Evolutionary conservation across 2,113 vertebrate genomes (phyloP).

Genomic region (Mormoops blainvillei): DNA sequence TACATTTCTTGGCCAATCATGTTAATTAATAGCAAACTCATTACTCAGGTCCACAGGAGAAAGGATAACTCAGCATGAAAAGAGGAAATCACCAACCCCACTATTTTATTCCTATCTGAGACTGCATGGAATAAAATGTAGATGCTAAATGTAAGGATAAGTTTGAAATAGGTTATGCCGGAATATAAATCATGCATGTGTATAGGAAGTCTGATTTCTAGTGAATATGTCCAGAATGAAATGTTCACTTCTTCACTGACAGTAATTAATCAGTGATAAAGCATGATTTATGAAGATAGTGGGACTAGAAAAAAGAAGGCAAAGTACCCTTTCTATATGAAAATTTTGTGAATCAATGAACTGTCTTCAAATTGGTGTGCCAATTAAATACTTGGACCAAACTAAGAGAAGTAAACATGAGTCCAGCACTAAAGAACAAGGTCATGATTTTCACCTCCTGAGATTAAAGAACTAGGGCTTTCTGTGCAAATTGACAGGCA

Average conservation of each 20-base stretch:
- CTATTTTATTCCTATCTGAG: background rate
- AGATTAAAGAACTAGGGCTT: background rate
- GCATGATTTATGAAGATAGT: background rate
- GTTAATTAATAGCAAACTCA: background rate
- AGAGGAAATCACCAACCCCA: accelerated
- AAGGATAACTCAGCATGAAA: background rate
- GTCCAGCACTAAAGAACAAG: background rate
- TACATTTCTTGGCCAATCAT: background rate
- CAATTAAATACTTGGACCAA: background rate
- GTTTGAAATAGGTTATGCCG: background rate
- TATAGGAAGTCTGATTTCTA: background rate
- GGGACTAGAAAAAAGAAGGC: background rate
- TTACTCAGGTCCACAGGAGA: background rate
- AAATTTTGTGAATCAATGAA: background rate
- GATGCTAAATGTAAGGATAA: background rate
- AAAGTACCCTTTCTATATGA: background rate
- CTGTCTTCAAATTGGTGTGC: background rate
- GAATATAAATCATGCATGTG: background rate
- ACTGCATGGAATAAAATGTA: background rate
- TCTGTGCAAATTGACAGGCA: background rate
- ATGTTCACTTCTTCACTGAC: background rate
- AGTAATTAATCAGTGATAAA: background rate
- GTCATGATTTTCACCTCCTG: background rate
- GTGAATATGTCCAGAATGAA: background rate
- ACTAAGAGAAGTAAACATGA: background rate